A percentile compares a stretch with the other conserved stretches of the same genome.
Conservation (phyloP, 2,113 vertebrate species). For the Leucosticte australis region DNA sequence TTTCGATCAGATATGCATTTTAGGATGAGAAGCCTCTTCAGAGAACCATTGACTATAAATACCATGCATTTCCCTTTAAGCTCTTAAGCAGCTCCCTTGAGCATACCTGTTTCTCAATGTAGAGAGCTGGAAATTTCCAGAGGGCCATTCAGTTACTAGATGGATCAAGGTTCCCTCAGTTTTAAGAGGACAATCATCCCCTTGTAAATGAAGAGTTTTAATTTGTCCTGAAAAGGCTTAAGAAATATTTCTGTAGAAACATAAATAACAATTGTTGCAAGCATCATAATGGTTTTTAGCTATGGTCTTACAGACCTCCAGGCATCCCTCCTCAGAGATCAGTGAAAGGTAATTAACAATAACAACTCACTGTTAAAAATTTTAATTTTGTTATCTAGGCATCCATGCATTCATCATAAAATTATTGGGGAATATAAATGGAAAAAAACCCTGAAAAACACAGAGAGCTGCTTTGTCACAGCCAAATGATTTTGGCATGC, state of each 20-base stretch:
- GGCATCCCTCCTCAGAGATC: neutral
- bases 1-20: neutral
- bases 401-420: neutral
- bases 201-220: neutral
- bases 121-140: neutral
- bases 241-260: neutral
- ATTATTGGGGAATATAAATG: neutral
- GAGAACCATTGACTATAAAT: neutral
- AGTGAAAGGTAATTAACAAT: neutral
- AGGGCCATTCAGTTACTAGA: neutral
- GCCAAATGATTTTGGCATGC: neutral
- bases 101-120: neutral
- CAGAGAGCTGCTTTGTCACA: neutral
- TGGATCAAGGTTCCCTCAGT: neutral
- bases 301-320: neutral
- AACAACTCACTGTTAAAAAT: neutral
- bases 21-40: neutral
- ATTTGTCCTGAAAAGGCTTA: neutral
- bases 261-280: neutral
- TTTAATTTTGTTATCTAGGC: neutral
- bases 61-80: neutral
- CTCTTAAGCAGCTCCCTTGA: neutral
- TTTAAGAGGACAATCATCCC: neutral
- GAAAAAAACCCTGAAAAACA: neutral
- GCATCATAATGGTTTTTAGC: neutral